A percentile compares a stretch with the other conserved stretches of the same genome.
phyloP scores from a whole-genome alignment of 2,888 invertebrate species.

The Lochmaea capreae region DNA sequence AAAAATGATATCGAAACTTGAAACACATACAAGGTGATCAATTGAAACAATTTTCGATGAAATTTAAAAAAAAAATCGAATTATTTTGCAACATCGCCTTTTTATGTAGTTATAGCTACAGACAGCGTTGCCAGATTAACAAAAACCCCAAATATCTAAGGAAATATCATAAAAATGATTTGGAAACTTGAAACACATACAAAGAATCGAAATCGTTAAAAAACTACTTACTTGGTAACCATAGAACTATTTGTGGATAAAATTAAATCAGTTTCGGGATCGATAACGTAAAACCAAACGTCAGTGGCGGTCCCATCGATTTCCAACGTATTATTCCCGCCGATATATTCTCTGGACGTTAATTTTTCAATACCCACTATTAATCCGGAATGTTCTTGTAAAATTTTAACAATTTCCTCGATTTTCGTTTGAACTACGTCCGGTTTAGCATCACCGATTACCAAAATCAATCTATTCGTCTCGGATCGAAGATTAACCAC shows the following conservation, averaged over 20 bases:
- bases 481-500: constrained; percentile 84
- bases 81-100: too few species aligned
- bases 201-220: background rate
- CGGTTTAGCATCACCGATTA: constrained; percentile 79
- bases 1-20: too few species aligned
- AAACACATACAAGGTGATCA: background rate
- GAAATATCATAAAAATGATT: too few species aligned
- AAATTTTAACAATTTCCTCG: constrained; percentile 70
- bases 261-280: constrained; percentile 81
- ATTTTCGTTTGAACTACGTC: constrained; percentile 73
- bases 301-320: constrained; percentile 81
- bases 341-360: constrained; percentile 79
- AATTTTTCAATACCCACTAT: constrained; percentile 86
- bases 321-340: constrained; percentile 81
- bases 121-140: too few species aligned
- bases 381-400: constrained; percentile 80
- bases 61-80: too few species aligned
- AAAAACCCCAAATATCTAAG: too few species aligned
- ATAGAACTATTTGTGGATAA: constrained; percentile 77
- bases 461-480: constrained; percentile 81
- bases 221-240: constrained; percentile 72
- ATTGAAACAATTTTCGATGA: background rate
- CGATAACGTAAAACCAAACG: constrained; percentile 88
- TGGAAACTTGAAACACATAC: background rate
- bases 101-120: too few species aligned